Conservation (phyloP, 2,888 invertebrate species). For the Lacanobia oleracea region DNA sequence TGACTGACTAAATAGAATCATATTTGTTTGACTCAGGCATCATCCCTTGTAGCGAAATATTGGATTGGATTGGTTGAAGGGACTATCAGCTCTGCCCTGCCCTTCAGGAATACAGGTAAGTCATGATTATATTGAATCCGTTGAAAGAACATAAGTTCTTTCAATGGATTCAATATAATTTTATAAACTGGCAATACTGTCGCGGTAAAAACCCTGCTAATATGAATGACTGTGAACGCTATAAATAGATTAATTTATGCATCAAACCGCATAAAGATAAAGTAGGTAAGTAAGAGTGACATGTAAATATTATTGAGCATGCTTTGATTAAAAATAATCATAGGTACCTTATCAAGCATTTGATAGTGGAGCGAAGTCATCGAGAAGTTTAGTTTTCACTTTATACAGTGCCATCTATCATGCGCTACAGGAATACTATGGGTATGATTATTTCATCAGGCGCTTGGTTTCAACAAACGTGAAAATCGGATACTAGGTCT, state of each 20-base stretch:
- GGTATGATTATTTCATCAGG: not conserved
- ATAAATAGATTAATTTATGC: slow-evolving; percentile 7
- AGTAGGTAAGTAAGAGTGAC: not conserved
- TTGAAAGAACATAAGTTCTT: no score
- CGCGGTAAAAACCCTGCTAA: slow-evolving; percentile 10
- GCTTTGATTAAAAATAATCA: not conserved
- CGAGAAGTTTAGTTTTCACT: not conserved
- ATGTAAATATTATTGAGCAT: not conserved
- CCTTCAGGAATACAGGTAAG: not conserved
- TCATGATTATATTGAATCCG: no score
- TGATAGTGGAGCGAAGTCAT: not conserved
- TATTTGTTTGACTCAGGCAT: no score
- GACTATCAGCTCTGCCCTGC: not conserved
- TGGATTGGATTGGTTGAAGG: no score
- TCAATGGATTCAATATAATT: not conserved
- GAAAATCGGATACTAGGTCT: not conserved
- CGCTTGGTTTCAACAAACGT: not conserved
- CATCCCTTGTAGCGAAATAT: not conserved
- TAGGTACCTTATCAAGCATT: no score
- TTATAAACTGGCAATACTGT: slow-evolving; percentile 10
- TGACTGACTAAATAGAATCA: no score
- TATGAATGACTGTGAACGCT: not conserved
- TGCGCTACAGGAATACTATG: not conserved
- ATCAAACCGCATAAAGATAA: not conserved
- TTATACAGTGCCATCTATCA: slow-evolving; percentile 12